Evolutionary conservation across 2,888 invertebrate species (phyloP), one percentile per base, ranked within the genome.

Genomic region (Pristionchus entomophagus): DNA sequence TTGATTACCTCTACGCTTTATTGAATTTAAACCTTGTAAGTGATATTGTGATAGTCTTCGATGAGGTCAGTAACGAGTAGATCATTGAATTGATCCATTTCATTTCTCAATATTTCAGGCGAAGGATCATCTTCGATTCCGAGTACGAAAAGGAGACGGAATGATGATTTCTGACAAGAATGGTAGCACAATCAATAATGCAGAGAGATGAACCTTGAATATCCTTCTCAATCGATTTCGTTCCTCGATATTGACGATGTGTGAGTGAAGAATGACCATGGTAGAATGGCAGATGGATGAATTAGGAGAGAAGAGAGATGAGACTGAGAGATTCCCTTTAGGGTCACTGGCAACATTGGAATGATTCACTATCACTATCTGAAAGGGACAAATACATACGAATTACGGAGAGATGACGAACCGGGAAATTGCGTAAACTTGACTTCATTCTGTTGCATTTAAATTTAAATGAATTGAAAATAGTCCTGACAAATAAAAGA

Each of bases 21-120:
- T 3, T 62, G 10, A 8, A 12, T 12, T 1, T 3, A 14, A 29
- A 77, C 77, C 45, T 77, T 77, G 29, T 77, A 77, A 45, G 77
- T 77, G 26, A 77, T 77, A 19, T 77, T 77, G 29, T 77, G 77
- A 77, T 77, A 77, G 14, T 77, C 45, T 45, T 77, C 77, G 22
- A 45, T 35, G 22, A 77, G 2, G 3, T 77, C 77, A 12, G 45
- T 19, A 49, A 77, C 26, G 26, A 77, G 77, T 10, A 77, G 41
- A 29, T 77, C 77, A 77, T 49, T 12, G 49, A 35, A 65, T 4
- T 35, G 22, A 19, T 35, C 35, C 8, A 6, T 29, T 35, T 65
- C 65, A 0, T 65, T 22, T 65, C 26, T 65, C 35, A 65, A 35
- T 19, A 5, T 22, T 29, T 35, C 65, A 17, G 19, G 14, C 22